Conservation (phyloP, 1,140 invertebrate species). For the Littorina saxatilis region DNA sequence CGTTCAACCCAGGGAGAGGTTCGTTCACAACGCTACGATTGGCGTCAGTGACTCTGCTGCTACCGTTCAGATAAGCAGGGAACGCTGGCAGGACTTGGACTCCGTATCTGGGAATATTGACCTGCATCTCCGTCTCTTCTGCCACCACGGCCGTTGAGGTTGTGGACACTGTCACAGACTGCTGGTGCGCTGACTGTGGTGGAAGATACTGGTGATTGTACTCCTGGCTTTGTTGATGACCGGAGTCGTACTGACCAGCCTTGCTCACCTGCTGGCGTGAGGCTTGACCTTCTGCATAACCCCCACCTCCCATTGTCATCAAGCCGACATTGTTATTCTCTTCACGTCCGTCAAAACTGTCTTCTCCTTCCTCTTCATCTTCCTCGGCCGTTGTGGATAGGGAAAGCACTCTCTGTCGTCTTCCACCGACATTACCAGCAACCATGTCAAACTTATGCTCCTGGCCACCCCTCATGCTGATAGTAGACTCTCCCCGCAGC, state of each 20-base stretch:
- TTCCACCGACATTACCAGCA: slow-evolving; percentile 26
- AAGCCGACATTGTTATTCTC: neutral
- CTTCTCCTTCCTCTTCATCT: no score
- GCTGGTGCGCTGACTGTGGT: neutral
- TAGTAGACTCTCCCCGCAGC: neutral
- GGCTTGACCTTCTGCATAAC: neutral
- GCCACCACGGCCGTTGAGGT: neutral
- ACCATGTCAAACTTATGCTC: neutral
- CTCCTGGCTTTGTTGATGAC: no score
- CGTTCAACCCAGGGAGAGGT: no score
- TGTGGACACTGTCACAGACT: slow-evolving; percentile 17
- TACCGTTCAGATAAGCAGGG: neutral
- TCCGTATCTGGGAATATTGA: slow-evolving; percentile 12
- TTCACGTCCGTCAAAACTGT: no score
- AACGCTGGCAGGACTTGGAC: slow-evolving; percentile 12
- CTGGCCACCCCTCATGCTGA: neutral
- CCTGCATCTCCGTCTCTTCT: neutral
- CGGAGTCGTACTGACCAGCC: neutral
- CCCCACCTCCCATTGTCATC: neutral
- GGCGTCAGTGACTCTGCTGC: neutral
- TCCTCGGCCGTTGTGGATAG: no score
- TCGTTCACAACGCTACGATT: neutral
- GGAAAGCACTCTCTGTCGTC: no score
- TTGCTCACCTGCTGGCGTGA: neutral
- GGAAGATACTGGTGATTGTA: no score